A percentile compares a stretch with the other conserved stretches of the same genome.
Conservation (phyloP, 2,113 vertebrate genomes). For the Megaptera novaeangliae region DNA sequence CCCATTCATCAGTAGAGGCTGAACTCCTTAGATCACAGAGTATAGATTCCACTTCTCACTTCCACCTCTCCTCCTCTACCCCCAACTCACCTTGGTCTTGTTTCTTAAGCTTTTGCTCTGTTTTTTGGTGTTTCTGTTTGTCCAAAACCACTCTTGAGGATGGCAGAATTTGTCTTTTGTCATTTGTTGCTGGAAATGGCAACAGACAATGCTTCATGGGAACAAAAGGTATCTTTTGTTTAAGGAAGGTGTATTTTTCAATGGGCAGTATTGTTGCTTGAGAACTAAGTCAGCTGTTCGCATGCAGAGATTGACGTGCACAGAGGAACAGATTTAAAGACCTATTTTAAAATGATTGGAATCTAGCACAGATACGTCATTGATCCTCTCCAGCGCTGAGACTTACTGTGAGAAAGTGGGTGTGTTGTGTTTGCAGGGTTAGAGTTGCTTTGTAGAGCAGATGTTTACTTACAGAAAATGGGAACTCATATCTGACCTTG, state of each 20-base stretch:
- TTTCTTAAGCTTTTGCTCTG: slow-evolving; percentile 14
- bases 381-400: not conserved
- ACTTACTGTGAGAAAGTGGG: slow-evolving; percentile 31
- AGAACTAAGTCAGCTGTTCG: slow-evolving; percentile 8
- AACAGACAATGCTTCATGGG: slow-evolving; percentile 5
- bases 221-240: slow-evolving; percentile 46
- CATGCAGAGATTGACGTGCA: not conserved
- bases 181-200: slow-evolving; percentile 30
- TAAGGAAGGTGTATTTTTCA: slow-evolving; percentile 52
- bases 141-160: not conserved
- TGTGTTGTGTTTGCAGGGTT: slow-evolving; percentile 39
- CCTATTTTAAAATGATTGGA: slow-evolving; percentile 19
- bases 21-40: slow-evolving; percentile 10
- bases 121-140: slow-evolving; percentile 17
- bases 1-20: not conserved
- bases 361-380: not conserved
- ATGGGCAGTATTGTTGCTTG: not conserved
- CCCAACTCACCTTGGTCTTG: slow-evolving; percentile 11
- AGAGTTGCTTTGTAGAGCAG: not conserved
- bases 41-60: not conserved
- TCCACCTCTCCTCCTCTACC: not conserved
- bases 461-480: not conserved
- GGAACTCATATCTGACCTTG: not conserved
- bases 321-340: slow-evolving; percentile 2
- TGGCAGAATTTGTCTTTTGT: slow-evolving; percentile 32